These are phyloP conservation scores for Himalopsyche japonica DNA, from an alignment of 2,888 invertebrate species.

Conservation along the genomic window DNA sequence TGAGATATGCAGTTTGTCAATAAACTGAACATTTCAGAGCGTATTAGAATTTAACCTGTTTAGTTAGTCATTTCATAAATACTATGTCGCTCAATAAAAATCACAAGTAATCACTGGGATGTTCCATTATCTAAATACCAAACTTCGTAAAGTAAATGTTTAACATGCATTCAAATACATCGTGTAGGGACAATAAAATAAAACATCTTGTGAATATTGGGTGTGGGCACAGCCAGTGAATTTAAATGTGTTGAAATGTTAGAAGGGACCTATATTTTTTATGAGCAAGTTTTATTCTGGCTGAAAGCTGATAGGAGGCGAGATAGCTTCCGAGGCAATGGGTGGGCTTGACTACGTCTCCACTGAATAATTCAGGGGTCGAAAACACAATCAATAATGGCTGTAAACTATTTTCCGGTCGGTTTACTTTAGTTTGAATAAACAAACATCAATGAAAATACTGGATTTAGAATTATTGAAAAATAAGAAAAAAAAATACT, in stretches of 20 bases:
- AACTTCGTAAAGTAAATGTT: neutral
- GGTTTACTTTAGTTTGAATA: too few relatives aligned
- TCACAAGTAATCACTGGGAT: neutral
- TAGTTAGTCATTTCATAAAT: neutral
- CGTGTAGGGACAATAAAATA: slow-evolving; percentile 6
- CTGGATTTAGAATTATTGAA: too few relatives aligned
- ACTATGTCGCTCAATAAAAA: neutral
- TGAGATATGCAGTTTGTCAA: too few relatives aligned
- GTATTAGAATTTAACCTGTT: neutral
- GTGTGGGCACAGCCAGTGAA: neutral
- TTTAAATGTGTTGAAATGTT: slow-evolving; percentile 23
- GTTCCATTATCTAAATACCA: neutral
- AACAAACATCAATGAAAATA: too few relatives aligned
- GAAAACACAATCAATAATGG: neutral
- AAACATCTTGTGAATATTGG: neutral
- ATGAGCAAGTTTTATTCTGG: slow-evolving; percentile 6
- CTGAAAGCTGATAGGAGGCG: slow-evolving; percentile 21
- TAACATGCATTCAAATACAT: neutral
- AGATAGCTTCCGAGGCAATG: slow-evolving; percentile 25
- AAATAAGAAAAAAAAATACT: too few relatives aligned
- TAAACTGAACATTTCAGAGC: too few relatives aligned
- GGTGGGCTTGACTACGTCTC: slow-evolving; percentile 25
- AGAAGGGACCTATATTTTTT: slow-evolving; percentile 19
- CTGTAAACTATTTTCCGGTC: too few relatives aligned
- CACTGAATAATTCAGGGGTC: neutral